Base-by-base conservation (phyloP, 2,888 invertebrate species). In the Halictus ligatus region DNA sequence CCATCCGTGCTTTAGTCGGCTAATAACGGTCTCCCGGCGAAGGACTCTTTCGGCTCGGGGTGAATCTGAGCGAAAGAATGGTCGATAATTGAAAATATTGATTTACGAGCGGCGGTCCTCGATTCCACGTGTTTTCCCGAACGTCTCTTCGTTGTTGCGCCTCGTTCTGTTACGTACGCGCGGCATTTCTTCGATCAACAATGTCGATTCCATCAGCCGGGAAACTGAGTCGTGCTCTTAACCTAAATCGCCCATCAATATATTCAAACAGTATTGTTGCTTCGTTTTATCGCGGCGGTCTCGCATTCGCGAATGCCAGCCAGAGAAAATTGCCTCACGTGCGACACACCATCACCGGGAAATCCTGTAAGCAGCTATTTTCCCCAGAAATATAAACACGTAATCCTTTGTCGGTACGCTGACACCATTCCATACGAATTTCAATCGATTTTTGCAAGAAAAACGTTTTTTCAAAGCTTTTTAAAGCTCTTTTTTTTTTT, bases 11-110 rank as follows among this genome's bases (percentile, higher is more conserved):
- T 78, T 78, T 77, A 67, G 74, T 67, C 82, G 64, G 58, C 80
- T 86, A 89, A 88, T 82, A 88, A 88, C 78, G 76, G 74, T 60
- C 80, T 58, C 73, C 69, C 29, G 81, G 82, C 83, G 84, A 81
- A 82, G 74, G 84, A 78, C 81, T 76, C 75, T 40, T 81, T 71
- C 76, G 75, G 73, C 75, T 72, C 69, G 35, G 67, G 46, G 78
- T 75, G 81, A 85, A 79, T 64, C 73, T 50, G 81, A 79, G 75
- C 72, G 80, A 79, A 71, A 72, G 80, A 67, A 81, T 71, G 64
- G 77, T 80, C 83, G 88, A 83, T 85, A 85, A 88, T 88, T 88
- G 86, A 83, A 87, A 87, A 87, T 83, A 86, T 86, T 81, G 86
- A 87, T 87, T 86, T 83, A 75, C 60, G 77, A 74, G n/a, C 64